A percentile compares a stretch with the other conserved stretches of the same genome.
Evolutionary conservation across 1,140 invertebrate genomes (phyloP).

Genomic region (Brachionus manjavacas): DNA sequence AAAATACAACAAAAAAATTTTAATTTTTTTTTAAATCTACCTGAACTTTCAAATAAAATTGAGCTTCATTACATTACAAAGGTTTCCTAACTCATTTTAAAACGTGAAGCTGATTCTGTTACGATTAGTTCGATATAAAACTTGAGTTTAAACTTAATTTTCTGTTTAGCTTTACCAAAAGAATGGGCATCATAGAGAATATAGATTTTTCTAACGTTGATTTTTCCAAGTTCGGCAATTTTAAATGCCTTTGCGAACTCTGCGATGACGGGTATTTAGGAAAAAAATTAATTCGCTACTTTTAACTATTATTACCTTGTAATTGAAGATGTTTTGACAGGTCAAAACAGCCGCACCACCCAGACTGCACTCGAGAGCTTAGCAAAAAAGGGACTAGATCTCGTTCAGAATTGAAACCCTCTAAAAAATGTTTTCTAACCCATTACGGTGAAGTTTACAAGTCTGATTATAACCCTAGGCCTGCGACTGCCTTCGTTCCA

Average conservation of each 20-base stretch:
- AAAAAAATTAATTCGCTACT: not conserved
- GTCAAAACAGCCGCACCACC: not conserved
- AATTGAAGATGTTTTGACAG: conserved; percentile 7
- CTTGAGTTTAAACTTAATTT: not conserved
- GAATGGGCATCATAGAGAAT: not conserved
- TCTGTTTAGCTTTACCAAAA: not conserved
- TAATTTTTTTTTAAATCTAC: not conserved
- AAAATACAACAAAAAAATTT: not conserved
- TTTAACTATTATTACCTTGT: not conserved
- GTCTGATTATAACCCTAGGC: conserved; percentile 5
- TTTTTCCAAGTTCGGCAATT: not conserved
- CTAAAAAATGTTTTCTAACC: not conserved
- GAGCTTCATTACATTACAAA: not conserved
- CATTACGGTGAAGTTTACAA: conserved; percentile 12
- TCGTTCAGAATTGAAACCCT: not conserved
- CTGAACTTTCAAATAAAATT: not conserved
- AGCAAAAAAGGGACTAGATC: not conserved
- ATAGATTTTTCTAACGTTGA: not conserved
- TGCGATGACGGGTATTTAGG: not conserved
- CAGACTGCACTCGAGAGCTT: not conserved
- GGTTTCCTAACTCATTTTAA: conserved; percentile 8
- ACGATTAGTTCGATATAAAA: not conserved
- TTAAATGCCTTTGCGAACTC: not conserved
- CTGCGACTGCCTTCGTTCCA: not conserved
- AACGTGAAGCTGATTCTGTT: not conserved